phyloP scores from a whole-genome alignment of 1,140 invertebrate species.

The Drosophila kikkawai region DNA sequence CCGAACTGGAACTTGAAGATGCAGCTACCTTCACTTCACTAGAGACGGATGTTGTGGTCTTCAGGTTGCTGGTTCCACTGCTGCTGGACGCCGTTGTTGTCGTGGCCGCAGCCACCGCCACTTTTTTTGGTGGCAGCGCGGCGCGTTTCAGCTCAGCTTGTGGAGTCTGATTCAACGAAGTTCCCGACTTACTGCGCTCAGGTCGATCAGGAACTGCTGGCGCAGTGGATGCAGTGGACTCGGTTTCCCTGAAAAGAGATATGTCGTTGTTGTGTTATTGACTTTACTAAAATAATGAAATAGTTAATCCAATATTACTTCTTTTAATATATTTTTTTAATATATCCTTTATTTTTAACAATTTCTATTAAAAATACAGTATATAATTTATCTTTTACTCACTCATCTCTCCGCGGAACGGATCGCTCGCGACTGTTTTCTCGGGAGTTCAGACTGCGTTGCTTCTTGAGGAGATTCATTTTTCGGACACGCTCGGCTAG shows the following conservation, averaged over 20 bases:
- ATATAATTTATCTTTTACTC: constrained; percentile 8
- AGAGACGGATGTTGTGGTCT: constrained; percentile 84
- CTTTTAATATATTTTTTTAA: not conserved
- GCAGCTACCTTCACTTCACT: constrained; percentile 41
- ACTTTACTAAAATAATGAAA: not conserved
- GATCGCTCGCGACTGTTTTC: constrained; percentile 86
- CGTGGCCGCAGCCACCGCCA: constrained; percentile 36
- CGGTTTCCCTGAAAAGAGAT: constrained; percentile 49
- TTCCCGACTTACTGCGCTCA: constrained; percentile 73
- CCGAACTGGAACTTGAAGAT: constrained; percentile 30
- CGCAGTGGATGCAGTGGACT: constrained; percentile 56
- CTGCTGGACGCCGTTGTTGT: constrained; percentile 22
- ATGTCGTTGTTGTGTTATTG: not conserved
- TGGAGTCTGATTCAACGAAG: constrained; percentile 49
- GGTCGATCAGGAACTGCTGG: constrained; percentile 73
- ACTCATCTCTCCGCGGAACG: constrained; percentile 71
- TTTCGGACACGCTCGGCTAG: constrained; percentile 87
- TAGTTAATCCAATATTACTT: not conserved
- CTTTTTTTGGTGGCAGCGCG: constrained; percentile 74
- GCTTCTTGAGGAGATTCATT: constrained; percentile 87
- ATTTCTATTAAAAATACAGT: not conserved
- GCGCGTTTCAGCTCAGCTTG: constrained; percentile 61
- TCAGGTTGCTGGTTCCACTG: constrained; percentile 22
- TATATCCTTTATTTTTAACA: no score
- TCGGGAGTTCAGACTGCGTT: constrained; percentile 86